phyloP scores from a whole-genome alignment of 2,113 vertebrate species.

The Proteles cristata region DNA sequence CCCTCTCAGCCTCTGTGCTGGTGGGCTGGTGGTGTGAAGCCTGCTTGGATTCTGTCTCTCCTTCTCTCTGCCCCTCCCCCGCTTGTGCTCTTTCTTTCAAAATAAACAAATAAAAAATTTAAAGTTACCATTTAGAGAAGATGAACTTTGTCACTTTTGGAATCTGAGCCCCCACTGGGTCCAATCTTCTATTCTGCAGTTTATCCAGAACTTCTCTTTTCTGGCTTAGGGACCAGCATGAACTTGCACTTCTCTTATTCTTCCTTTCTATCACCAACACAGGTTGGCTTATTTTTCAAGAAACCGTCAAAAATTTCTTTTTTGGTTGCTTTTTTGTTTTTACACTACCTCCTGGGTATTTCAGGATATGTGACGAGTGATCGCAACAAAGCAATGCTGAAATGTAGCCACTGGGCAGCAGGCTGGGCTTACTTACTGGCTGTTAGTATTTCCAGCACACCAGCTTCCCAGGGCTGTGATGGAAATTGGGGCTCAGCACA shows the following conservation, averaged over 20 bases:
- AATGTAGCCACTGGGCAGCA: background rate
- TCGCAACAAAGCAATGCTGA: background rate
- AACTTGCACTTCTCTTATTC: background rate
- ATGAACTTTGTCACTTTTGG: conserved; percentile 10
- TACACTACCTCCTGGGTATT: background rate
- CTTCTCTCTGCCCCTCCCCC: too few relatives aligned
- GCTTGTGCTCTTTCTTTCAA: too few relatives aligned
- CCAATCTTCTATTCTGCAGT: background rate
- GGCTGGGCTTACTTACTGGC: background rate
- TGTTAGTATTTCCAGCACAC: background rate
- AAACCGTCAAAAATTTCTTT: background rate
- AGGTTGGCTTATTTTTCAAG: conserved; percentile 25
- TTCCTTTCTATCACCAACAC: background rate
- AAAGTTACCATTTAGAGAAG: background rate
- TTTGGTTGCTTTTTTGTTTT: background rate
- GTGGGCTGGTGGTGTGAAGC: too few relatives aligned
- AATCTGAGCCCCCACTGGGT: background rate
- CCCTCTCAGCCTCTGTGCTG: too few relatives aligned
- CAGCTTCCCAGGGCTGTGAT: background rate
- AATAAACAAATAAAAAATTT: too few relatives aligned
- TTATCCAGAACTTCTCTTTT: background rate
- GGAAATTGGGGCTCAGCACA: background rate
- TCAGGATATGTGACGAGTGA: background rate
- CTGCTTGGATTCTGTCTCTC: too few relatives aligned
- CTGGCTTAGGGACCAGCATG: background rate